Conservation (phyloP, 2,888 invertebrate genomes). For the Lymantria dispar region DNA sequence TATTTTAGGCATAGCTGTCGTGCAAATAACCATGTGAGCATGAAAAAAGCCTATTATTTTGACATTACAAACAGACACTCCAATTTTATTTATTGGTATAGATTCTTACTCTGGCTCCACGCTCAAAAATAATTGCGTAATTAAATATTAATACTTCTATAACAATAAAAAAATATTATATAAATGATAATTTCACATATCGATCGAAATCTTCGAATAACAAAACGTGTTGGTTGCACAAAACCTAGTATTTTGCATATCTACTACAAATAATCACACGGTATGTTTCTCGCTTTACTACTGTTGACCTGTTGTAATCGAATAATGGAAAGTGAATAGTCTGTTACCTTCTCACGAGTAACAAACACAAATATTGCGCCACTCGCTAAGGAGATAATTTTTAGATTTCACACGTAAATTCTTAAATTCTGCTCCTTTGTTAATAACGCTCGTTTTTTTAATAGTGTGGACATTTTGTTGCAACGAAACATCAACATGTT, state of each 20-base stretch:
- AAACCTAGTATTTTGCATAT: constrained; percentile 29
- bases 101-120: no score
- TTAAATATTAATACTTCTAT: no score
- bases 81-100: no score
- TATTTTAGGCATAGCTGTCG: no score
- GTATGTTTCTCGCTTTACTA: constrained; percentile 22
- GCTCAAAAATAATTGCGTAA: no score
- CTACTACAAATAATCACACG: constrained; percentile 24
- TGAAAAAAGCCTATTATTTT: no score
- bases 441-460: neutral
- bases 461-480: neutral
- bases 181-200: constrained; percentile 7
- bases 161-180: no score
- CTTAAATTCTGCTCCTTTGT: constrained; percentile 14
- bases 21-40: no score
- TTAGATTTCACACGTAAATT: constrained; percentile 26
- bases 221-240: constrained; percentile 12
- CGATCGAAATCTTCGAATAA: constrained; percentile 6
- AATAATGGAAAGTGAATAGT: constrained; percentile 37
- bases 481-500: neutral
- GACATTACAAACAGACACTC: no score
- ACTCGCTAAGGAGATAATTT: constrained; percentile 18
- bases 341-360: constrained; percentile 39
- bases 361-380: constrained; percentile 30
- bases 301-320: constrained; percentile 35